Conservation (phyloP, 2,888 invertebrate genomes). For the Scaptomyza caliginosa region DNA sequence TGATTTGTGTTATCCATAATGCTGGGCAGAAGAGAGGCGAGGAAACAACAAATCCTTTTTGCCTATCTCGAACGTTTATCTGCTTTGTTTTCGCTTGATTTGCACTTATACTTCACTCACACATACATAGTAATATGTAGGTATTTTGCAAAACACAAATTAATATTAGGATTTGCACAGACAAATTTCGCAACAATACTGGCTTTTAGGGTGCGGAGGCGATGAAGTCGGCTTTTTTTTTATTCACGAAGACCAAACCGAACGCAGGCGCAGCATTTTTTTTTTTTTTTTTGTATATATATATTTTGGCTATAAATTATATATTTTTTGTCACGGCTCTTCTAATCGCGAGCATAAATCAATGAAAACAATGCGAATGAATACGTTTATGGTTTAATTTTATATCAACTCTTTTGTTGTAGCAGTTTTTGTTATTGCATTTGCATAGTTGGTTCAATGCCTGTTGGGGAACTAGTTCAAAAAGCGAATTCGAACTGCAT, state of each 20-base stretch:
- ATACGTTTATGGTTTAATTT: slow-evolving; percentile 8
- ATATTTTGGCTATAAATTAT: slow-evolving; percentile 31
- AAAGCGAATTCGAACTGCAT: slow-evolving; percentile 22
- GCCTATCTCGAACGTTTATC: slow-evolving; percentile 35
- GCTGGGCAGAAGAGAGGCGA: neutral
- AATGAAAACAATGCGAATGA: slow-evolving; percentile 38
- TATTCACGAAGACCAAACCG: slow-evolving; percentile 4
- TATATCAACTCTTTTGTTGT: slow-evolving; percentile 17
- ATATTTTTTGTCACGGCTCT: slow-evolving; percentile 53
- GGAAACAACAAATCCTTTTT: slow-evolving; percentile 19
- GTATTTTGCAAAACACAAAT: slow-evolving; percentile 43
- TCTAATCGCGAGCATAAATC: slow-evolving; percentile 72
- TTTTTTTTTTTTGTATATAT: slow-evolving; percentile 36
- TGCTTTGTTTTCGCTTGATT: slow-evolving; percentile 47
- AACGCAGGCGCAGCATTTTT: slow-evolving; percentile 42
- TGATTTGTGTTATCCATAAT: slow-evolving; percentile 73
- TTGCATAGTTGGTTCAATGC: slow-evolving; percentile 28
- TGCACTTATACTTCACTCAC: slow-evolving; percentile 51
- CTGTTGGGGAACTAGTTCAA: slow-evolving; percentile 42
- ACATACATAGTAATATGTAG: slow-evolving; percentile 5
- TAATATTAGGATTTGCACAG: slow-evolving; percentile 37
- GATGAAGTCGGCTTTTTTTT: slow-evolving; percentile 4
- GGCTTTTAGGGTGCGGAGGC: neutral
- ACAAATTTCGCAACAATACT: slow-evolving; percentile 36
- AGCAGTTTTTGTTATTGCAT: slow-evolving; percentile 15